These are phyloP conservation scores for Conus ventricosus DNA, from an alignment of 1,140 invertebrate species.

Conservation along the genomic window DNA sequence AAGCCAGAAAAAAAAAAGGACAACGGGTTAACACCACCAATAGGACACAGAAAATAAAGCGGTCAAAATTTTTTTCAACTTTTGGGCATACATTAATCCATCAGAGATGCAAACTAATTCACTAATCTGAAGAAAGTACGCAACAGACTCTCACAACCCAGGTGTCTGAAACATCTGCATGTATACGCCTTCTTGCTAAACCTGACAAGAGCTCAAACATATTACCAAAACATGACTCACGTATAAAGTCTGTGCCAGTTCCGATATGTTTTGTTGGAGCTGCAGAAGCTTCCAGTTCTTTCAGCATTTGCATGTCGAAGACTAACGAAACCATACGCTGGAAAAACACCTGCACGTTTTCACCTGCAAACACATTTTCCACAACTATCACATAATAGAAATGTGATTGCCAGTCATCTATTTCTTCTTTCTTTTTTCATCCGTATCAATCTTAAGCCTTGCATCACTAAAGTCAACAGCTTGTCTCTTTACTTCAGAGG, in stretches of 20 bases:
- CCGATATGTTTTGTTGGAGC: constrained; percentile 58
- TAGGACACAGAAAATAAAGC: no score
- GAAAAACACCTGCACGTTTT: constrained; percentile 84
- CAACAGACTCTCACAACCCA: neutral
- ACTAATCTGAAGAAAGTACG: neutral
- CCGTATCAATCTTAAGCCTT: no score
- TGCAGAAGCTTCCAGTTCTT: constrained; percentile 58
- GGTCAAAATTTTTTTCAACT: no score
- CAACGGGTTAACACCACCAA: neutral
- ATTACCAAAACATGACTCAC: constrained; percentile 45
- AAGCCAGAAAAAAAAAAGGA: neutral
- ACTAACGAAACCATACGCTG: constrained; percentile 82
- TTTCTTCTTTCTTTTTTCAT: no score
- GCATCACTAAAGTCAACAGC: no score
- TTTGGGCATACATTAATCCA: no score
- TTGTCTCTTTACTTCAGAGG: no score
- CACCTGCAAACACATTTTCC: constrained; percentile 62
- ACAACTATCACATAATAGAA: no score
- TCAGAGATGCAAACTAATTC: no score
- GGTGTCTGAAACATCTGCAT: neutral
- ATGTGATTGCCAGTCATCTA: no score
- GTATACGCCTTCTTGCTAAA: neutral
- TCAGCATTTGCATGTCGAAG: constrained; percentile 78
- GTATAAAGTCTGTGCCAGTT: constrained; percentile 54
- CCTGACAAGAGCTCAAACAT: neutral